A percentile compares a stretch with the other conserved stretches of the same genome.
These are phyloP conservation scores for Scolopax mira DNA, from an alignment of 2,113 vertebrate species.

Conservation along the genomic window DNA sequence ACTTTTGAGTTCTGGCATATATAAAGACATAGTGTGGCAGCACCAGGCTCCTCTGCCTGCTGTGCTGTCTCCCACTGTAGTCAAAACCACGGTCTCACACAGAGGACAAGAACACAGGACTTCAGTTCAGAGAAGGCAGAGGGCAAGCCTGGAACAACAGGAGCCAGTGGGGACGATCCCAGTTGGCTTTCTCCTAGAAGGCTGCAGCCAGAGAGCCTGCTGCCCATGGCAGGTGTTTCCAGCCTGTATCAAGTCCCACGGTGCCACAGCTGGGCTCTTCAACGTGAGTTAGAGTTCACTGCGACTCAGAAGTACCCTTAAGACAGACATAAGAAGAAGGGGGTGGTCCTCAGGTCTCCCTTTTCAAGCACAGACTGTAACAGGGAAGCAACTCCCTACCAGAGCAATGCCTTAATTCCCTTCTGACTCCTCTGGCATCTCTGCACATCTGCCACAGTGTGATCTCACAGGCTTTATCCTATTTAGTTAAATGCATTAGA, in stretches of 20 bases:
- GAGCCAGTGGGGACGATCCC: neutral
- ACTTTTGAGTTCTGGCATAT: neutral
- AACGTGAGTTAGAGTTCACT: accelerated
- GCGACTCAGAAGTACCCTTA: accelerated
- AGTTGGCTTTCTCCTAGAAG: neutral
- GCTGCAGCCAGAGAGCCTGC: accelerated
- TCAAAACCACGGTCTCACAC: neutral
- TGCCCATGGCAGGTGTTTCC: accelerated
- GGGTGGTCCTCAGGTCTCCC: neutral
- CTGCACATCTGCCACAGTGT: neutral
- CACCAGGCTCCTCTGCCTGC: accelerated
- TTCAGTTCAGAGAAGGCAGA: neutral
- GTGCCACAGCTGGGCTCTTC: neutral
- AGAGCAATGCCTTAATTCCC: neutral
- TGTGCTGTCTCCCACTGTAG: neutral
- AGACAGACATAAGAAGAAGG: neutral
- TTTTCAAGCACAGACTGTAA: neutral
- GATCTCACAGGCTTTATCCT: neutral
- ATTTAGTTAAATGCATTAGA: neutral
- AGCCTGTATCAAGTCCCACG: accelerated
- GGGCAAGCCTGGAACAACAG: neutral
- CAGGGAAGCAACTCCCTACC: neutral
- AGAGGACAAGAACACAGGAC: neutral
- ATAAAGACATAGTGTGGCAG: neutral
- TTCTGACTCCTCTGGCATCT: neutral